Percentiles rank a stretch among this genome's conserved stretches.
Conservation (phyloP, 2,113 vertebrate genomes). For the Chamaetylas fuelleborni region DNA sequence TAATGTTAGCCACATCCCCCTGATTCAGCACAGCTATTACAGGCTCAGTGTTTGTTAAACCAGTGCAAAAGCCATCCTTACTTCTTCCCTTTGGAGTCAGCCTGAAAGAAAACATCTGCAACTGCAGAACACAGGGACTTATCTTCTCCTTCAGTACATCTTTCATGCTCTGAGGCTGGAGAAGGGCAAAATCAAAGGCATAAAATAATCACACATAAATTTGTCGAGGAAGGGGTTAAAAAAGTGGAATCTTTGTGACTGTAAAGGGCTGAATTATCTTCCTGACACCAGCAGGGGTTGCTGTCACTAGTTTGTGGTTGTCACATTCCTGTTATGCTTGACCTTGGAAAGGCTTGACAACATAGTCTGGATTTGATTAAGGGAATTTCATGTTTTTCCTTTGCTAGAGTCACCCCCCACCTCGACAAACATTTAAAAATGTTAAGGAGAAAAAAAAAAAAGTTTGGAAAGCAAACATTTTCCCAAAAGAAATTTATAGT, state of each 20-base stretch:
- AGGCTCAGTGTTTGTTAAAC: neutral
- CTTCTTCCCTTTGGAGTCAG: neutral
- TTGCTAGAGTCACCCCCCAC: slow-evolving; percentile 76
- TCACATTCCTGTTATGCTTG: slow-evolving; percentile 71
- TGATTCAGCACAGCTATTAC: neutral
- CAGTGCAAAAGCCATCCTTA: neutral
- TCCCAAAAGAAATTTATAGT: slow-evolving; percentile 80
- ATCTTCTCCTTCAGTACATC: neutral
- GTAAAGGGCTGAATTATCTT: slow-evolving; percentile 52
- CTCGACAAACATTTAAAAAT: slow-evolving; percentile 76
- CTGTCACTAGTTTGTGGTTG: slow-evolving; percentile 66
- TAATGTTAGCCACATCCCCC: neutral
- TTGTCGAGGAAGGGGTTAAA: slow-evolving; percentile 27
- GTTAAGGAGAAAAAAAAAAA: slow-evolving; percentile 44
- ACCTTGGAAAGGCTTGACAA: slow-evolving; percentile 72
- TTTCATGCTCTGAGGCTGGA: neutral
- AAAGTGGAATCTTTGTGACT: neutral
- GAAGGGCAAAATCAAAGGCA: neutral
- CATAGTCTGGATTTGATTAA: slow-evolving; percentile 77
- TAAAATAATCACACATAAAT: neutral
- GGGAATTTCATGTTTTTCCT: slow-evolving; percentile 72
- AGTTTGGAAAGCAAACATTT: slow-evolving; percentile 76
- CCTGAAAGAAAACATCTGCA: neutral
- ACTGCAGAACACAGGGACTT: neutral
- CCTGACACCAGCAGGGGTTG: slow-evolving; percentile 68